These are phyloP conservation scores for Metalampra italica DNA, from an alignment of 2,888 invertebrate genomes.

Conservation along the genomic window DNA sequence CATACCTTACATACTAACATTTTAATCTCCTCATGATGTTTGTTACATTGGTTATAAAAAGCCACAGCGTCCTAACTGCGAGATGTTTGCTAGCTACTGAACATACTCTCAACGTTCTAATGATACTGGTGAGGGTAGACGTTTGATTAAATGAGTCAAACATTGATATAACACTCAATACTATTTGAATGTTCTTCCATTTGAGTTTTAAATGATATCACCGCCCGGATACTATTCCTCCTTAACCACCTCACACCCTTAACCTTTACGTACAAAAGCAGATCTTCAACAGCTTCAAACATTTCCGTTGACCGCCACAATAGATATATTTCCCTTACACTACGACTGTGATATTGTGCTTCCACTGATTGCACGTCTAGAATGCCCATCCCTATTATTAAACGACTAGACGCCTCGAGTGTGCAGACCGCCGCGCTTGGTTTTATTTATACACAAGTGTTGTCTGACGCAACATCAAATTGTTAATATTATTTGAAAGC, in stretches of 20 bases:
- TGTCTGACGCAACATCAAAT: no score
- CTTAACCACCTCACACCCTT: constrained; percentile 3
- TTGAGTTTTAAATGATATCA: not conserved
- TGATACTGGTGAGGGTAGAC: no score
- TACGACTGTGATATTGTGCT: not conserved
- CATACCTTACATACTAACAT: no score
- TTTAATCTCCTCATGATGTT: no score
- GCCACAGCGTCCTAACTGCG: no score
- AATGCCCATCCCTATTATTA: constrained; percentile 25
- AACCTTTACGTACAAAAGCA: constrained; percentile 1
- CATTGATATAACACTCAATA: no score
- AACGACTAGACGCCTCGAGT: constrained; percentile 29
- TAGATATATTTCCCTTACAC: not conserved
- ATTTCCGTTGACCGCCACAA: not conserved
- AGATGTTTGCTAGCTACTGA: no score
- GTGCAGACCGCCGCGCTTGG: not conserved
- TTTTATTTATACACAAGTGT: not conserved
- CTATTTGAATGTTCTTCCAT: not conserved
- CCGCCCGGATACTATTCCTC: no score
- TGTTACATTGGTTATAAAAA: no score
- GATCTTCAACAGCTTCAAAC: not conserved
- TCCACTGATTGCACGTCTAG: not conserved
- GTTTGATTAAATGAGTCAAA: no score
- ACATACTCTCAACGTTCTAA: no score
- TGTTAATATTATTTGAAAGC: not conserved